Conservation (phyloP, 2,888 invertebrate genomes). For the Cryptus armator region DNA sequence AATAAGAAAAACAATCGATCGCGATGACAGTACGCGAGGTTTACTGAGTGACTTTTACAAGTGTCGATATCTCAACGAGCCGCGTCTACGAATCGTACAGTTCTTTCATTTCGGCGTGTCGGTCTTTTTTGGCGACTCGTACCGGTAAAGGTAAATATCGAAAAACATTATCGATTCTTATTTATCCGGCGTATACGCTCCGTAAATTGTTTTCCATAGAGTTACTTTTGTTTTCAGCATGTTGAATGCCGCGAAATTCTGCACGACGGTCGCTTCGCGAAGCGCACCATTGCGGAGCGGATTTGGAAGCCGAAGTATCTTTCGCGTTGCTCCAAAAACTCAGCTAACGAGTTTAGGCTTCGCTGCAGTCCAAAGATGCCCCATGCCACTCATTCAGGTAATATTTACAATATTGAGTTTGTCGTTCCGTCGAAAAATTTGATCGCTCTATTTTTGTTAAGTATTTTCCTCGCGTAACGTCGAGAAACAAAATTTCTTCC, state of each 20-base stretch:
- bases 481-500: too few relatives aligned
- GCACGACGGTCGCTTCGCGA: slow-evolving; percentile 52
- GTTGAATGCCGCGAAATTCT: slow-evolving; percentile 67
- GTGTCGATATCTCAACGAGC: too few relatives aligned
- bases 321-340: slow-evolving; percentile 51
- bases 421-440: too few relatives aligned
- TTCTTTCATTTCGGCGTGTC: too few relatives aligned
- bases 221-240: slow-evolving; percentile 58
- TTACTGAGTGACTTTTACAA: too few relatives aligned
- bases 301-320: slow-evolving; percentile 34
- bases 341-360: background rate
- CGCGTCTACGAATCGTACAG: too few relatives aligned
- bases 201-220: background rate
- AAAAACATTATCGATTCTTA: background rate
- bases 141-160: slow-evolving; percentile 4
- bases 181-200: background rate
- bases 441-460: too few relatives aligned
- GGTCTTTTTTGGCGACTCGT: too few relatives aligned
- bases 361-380: slow-evolving; percentile 3
- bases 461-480: too few relatives aligned
- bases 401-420: background rate
- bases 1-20: too few relatives aligned
- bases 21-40: too few relatives aligned
- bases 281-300: slow-evolving; percentile 28
- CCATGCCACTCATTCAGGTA: slow-evolving; percentile 5